Conservation (phyloP, 2,113 vertebrate genomes). For the Echinops telfairi region DNA sequence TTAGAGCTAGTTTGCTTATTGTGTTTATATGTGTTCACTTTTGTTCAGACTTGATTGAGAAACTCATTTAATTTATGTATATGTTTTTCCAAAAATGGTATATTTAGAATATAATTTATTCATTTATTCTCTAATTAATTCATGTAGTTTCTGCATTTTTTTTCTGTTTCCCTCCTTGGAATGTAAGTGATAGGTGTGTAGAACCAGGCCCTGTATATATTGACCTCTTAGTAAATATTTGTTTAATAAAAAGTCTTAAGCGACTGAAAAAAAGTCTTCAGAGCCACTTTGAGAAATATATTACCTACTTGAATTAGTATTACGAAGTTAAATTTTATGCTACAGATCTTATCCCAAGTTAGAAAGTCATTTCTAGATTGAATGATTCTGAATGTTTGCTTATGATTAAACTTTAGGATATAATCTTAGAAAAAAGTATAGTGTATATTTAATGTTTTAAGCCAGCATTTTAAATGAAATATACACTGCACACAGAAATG, state of each 20-base stretch:
- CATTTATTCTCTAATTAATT: no score
- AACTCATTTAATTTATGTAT: background rate
- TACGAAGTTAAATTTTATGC: background rate
- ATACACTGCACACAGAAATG: no score
- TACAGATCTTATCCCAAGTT: background rate
- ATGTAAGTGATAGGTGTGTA: no score
- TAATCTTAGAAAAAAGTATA: constrained; percentile 10
- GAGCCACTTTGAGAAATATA: constrained; percentile 3
- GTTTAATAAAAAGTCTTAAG: constrained; percentile 39
- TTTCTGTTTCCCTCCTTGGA: no score
- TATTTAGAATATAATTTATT: background rate
- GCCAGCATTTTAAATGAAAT: background rate
- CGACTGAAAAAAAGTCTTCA: background rate
- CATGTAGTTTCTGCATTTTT: no score
- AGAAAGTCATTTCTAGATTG: background rate
- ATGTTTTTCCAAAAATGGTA: background rate
- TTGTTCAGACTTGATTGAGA: constrained; percentile 17
- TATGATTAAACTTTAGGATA: background rate
- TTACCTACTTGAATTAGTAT: background rate
- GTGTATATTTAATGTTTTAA: background rate
- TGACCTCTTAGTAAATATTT: background rate
- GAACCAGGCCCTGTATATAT: background rate
- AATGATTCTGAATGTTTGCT: background rate
- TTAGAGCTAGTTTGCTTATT: constrained; percentile 13
- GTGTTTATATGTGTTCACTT: constrained; percentile 11